These are phyloP conservation scores for Nannobrachium achirus DNA, from an alignment of 2,113 vertebrate genomes.

Conservation along the genomic window DNA sequence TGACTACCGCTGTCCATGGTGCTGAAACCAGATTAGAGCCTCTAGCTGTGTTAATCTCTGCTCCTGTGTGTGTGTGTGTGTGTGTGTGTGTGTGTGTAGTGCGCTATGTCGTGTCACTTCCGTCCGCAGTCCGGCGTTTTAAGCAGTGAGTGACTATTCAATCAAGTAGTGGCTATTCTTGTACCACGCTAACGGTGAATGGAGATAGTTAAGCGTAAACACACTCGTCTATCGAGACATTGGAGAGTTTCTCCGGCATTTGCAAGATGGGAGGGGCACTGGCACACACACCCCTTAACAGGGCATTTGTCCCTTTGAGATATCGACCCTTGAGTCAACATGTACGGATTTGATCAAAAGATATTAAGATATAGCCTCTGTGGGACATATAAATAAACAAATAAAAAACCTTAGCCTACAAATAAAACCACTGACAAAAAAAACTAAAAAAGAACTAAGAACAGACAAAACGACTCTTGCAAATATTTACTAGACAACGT, in stretches of 20 bases:
- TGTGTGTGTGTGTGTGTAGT: conserved; percentile 67
- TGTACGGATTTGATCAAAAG: no score
- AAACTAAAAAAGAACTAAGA: no score
- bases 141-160: conserved; percentile 42
- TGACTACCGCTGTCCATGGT: conserved; percentile 65
- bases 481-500: no score
- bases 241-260: conserved; percentile 27
- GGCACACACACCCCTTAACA: no score
- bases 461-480: no score
- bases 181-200: conserved; percentile 54
- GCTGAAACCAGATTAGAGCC: conserved; percentile 75
- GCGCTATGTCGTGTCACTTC: conserved; percentile 69
- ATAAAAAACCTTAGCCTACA: no score
- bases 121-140: conserved; percentile 53
- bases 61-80: no score
- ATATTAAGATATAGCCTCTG: no score
- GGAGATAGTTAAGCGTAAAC: conserved; percentile 54
- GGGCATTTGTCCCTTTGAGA: no score
- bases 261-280: conserved; percentile 17
- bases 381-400: no score
- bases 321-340: no score
- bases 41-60: conserved; percentile 65
- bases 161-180: conserved; percentile 62
- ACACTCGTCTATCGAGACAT: conserved; percentile 44
- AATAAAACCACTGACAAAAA: no score